Percentiles rank a stretch among this genome's conserved stretches.
phyloP scores from a whole-genome alignment of 2,888 invertebrate genomes.

The Oxystoma pomonae region DNA sequence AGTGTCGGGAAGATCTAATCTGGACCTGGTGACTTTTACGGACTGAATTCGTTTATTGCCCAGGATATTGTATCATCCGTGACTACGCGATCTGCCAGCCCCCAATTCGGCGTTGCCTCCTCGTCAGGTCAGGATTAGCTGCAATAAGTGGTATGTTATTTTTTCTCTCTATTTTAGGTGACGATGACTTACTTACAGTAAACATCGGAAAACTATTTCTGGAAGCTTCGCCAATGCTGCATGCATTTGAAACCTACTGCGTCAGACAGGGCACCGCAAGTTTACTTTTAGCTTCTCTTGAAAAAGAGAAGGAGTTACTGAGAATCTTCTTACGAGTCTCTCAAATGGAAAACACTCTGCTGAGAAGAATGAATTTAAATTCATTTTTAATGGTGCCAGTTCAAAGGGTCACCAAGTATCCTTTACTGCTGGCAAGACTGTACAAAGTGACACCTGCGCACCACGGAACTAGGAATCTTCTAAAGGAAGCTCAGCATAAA shows the following conservation, averaged over 20 bases:
- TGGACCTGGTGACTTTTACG: no score
- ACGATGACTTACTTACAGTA: slow-evolving; percentile 80
- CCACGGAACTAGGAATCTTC: slow-evolving; percentile 74
- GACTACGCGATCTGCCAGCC: no score
- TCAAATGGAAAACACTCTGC: slow-evolving; percentile 92
- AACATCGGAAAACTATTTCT: slow-evolving; percentile 88
- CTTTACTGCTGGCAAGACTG: slow-evolving; percentile 82
- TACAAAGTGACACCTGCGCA: slow-evolving; percentile 86
- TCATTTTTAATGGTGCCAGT: slow-evolving; percentile 98
- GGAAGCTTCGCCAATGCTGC: slow-evolving; percentile 88
- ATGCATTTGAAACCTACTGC: slow-evolving; percentile 93
- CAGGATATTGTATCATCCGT: no score
- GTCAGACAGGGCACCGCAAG: slow-evolving; percentile 90
- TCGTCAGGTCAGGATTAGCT: no score
- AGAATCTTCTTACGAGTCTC: slow-evolving; percentile 93
- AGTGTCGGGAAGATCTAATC: no score
- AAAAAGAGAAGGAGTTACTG: slow-evolving; percentile 91
- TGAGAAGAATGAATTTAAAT: slow-evolving; percentile 92
- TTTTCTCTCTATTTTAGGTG: slow-evolving; percentile 38
- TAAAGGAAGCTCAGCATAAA: slow-evolving; percentile 85
- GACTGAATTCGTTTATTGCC: no score
- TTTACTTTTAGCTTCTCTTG: slow-evolving; percentile 79
- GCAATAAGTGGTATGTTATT: no score
- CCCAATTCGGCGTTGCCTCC: no score
- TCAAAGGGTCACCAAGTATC: slow-evolving; percentile 95